phyloP scores from a whole-genome alignment of 2,797 vertebrate species.

The Borostomias antarcticus region DNA sequence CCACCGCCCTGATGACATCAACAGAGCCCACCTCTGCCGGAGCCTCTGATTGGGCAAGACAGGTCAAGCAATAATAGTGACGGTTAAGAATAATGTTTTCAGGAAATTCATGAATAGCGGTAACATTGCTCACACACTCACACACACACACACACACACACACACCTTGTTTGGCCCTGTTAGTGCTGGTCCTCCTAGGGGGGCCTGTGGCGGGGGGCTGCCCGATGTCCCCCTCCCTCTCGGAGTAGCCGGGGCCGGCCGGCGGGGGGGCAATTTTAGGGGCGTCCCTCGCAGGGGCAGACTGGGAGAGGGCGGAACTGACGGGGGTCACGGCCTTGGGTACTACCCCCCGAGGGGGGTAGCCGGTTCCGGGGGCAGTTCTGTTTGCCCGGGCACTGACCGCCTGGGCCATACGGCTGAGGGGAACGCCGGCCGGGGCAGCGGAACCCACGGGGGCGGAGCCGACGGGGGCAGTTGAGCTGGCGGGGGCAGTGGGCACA shows the following conservation, averaged over 20 bases:
- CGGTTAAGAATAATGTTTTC: neutral
- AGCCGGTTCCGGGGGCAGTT: slow-evolving; percentile 15
- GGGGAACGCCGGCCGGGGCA: slow-evolving; percentile 4
- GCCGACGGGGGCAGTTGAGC: neutral
- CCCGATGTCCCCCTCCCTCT: slow-evolving; percentile 16
- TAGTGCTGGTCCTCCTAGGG: too few species aligned
- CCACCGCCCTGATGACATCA: slow-evolving; percentile 68
- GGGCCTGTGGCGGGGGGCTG: neutral
- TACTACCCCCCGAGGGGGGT: neutral
- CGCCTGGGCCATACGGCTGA: slow-evolving; percentile 14
- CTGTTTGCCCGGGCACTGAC: slow-evolving; percentile 35
- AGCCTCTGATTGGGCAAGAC: slow-evolving; percentile 50
- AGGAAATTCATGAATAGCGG: neutral
- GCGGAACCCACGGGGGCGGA: neutral
- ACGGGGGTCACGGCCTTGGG: slow-evolving; percentile 5
- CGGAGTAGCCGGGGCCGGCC: slow-evolving; percentile 37
- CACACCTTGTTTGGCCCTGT: neutral
- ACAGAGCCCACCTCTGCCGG: slow-evolving; percentile 65
- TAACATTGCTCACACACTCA: neutral
- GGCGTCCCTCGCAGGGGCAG: slow-evolving; percentile 5
- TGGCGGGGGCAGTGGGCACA: neutral
- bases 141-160: neutral
- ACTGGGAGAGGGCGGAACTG: slow-evolving; percentile 21
- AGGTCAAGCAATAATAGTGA: neutral
- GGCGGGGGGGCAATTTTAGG: slow-evolving; percentile 13